Percentiles rank a stretch among this genome's conserved stretches.
Conservation (phyloP, 2,797 vertebrate genomes). For the Leptoclinus maculatus region DNA sequence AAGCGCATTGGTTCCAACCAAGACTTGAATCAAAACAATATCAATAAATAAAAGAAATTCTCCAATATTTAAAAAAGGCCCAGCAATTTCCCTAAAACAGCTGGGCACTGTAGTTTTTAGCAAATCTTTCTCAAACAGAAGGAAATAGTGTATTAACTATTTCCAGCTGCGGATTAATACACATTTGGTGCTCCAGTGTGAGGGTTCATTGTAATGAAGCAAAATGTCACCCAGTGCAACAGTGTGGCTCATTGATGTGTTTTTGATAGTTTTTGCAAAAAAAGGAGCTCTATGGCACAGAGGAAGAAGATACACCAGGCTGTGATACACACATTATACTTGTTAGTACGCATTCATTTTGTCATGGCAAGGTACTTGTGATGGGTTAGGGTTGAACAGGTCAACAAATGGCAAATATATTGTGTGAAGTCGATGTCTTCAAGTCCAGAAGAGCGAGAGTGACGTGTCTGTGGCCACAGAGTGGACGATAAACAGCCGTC, state of each 20-base stretch:
- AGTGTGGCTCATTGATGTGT: background rate
- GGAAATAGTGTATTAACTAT: background rate
- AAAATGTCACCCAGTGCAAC: background rate
- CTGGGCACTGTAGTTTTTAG: background rate
- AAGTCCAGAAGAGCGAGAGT: constrained; percentile 2
- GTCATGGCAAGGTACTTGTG: background rate
- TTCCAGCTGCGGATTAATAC: background rate
- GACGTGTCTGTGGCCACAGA: constrained; percentile 16
- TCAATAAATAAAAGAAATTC: background rate
- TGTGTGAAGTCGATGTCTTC: background rate
- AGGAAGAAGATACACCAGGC: background rate
- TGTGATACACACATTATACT: background rate
- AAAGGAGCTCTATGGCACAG: background rate
- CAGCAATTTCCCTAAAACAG: background rate
- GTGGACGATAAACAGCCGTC: background rate
- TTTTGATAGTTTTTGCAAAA: background rate
- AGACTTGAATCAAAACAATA: too few relatives aligned
- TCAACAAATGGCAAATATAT: background rate
- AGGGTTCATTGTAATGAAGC: background rate
- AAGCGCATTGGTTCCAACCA: background rate
- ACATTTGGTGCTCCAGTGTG: background rate
- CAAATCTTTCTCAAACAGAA: background rate
- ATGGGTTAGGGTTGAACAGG: background rate
- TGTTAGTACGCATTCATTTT: background rate
- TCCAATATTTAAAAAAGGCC: background rate